Base-by-base conservation (phyloP, 2,888 invertebrate species). In the Oscheius onirici region DNA sequence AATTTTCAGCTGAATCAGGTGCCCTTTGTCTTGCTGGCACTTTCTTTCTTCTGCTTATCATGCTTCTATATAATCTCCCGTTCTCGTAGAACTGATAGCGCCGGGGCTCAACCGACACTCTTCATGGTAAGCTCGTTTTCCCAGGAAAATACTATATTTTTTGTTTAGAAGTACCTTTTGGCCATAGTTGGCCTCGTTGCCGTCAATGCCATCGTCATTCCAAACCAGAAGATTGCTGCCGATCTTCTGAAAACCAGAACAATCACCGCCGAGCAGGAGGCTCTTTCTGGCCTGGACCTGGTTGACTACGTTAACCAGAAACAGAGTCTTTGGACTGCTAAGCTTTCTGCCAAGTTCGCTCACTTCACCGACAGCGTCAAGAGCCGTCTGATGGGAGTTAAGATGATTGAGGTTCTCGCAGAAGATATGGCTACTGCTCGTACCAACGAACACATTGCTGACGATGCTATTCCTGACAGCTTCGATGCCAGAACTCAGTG, bases 401-500 rank as follows among this genome's bases (percentile, higher is more conserved):
- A 78, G 74, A 79, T 70, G 72, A 72, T 78, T 51, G 77, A 74
- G 57, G 70, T 79, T 40, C 77, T 77, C 24, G 77, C 65, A 1
- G 73, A 75, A 44, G 72, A 79, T 73, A 57, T 73, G 63, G 51
- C 66, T 11, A 72, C 66, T 69, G 77, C 77, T 63, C 63, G 71
- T 52, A 68, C 67, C 24, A 71, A 80, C 61, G 72, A 72, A 40
- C 73, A 79, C 46, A 71, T 78, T 73, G 20, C 40, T 22, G 75
- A 74, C 41, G 76, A 70, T 52, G 52, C 73, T 20, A 70, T 82
- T 43, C 81, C 81, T 60, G 77, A 73, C 34, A 68, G 61, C 17
- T 82, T 82, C 76, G 81, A 82, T 52, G 69, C 80, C 34, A 77
- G 81, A 57, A 46, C 72, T 34, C 73, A 75, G 52, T 82, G 81